Percentiles rank a stretch among this genome's conserved stretches.
Evolutionary conservation across 2,888 invertebrate species (phyloP).

Genomic region (Diabrotica balteata): DNA sequence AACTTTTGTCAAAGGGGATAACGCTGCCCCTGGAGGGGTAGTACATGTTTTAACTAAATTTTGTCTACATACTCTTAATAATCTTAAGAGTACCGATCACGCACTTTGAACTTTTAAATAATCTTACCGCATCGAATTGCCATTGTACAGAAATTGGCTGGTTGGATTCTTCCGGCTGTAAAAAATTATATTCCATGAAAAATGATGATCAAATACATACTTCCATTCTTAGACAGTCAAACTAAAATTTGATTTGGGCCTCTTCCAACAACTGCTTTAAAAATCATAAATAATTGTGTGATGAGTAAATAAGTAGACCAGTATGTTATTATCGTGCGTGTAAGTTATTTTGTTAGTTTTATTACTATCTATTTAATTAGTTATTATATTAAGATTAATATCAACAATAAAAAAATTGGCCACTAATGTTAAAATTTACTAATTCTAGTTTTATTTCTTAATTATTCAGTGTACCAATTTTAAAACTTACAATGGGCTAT

Average conservation of each 20-base stretch:
- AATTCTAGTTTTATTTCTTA: not conserved
- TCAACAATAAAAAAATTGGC: not conserved
- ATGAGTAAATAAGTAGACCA: slow-evolving; percentile 26
- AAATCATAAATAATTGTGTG: slow-evolving; percentile 25
- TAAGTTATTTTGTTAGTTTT: slow-evolving; percentile 5
- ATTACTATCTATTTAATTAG: no score
- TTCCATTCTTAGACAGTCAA: slow-evolving; percentile 23
- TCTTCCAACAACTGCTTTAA: slow-evolving; percentile 28
- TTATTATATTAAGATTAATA: no score
- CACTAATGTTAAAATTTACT: slow-evolving; percentile 4
- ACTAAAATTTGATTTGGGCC: slow-evolving; percentile 22
- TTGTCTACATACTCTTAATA: slow-evolving; percentile 9
- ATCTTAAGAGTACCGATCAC: slow-evolving; percentile 13
- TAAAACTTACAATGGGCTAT: no score
- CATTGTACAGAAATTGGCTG: slow-evolving; percentile 40
- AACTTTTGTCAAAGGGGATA: slow-evolving; percentile 19
- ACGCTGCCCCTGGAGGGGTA: slow-evolving; percentile 28
- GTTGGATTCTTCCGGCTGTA: slow-evolving; percentile 40
- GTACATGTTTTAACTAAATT: slow-evolving; percentile 5
- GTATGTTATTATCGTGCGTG: slow-evolving; percentile 21
- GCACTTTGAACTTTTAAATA: slow-evolving; percentile 25
- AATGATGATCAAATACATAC: slow-evolving; percentile 14
- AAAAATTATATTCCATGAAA: slow-evolving; percentile 32
- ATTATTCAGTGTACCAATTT: no score
- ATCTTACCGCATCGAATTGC: slow-evolving; percentile 43